phyloP scores from a whole-genome alignment of 2,797 vertebrate genomes.

The Falco concolor region DNA sequence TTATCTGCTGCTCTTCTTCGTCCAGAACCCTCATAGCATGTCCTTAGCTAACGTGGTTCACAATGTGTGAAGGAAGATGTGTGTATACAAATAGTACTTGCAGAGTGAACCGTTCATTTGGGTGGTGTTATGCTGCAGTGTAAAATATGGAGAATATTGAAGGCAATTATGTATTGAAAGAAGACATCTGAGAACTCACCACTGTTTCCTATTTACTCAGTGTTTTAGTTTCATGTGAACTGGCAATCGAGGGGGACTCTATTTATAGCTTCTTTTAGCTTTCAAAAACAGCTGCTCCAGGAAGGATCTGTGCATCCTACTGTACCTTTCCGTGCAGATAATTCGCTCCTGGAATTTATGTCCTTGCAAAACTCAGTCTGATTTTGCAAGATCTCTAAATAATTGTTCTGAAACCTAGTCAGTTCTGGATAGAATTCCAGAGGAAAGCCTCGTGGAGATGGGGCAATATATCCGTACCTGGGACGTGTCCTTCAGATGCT shows the following conservation, averaged over 20 bases:
- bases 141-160: background rate
- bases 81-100: background rate
- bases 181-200: background rate
- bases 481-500: background rate
- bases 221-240: conserved; percentile 9
- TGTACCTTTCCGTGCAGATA: background rate
- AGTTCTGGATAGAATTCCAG: background rate
- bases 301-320: background rate
- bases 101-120: background rate
- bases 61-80: background rate
- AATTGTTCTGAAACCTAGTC: background rate
- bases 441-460: background rate
- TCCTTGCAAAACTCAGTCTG: background rate
- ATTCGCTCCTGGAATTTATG: background rate
- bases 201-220: background rate
- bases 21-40: background rate
- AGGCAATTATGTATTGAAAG: background rate
- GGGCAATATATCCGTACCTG: fast-evolving
- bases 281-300: conserved; percentile 26
- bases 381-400: background rate
- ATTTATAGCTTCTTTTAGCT: conserved; percentile 35
- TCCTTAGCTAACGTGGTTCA: background rate
- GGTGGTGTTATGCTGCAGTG: background rate
- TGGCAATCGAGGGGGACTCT: conserved; percentile 13
- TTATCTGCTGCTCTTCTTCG: background rate